phyloP scores from a whole-genome alignment of 2,113 vertebrate genomes.

The Proterorhinus semilunaris region DNA sequence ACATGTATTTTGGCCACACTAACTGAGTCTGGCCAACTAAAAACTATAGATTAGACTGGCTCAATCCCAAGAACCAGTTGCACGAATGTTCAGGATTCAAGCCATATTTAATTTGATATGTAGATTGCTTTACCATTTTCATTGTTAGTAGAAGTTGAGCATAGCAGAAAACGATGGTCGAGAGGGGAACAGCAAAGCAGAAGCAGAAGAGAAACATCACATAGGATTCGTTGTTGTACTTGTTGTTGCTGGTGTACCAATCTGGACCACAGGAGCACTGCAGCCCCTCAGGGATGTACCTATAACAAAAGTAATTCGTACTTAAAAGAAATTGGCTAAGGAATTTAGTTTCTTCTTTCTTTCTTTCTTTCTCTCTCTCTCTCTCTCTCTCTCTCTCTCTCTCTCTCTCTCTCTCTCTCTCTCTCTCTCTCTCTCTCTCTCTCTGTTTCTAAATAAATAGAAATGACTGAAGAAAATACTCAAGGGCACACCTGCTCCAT shows the following conservation, averaged over 20 bases:
- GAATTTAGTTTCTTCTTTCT: too few species aligned
- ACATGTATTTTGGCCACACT: too few species aligned
- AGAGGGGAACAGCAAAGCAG: slow-evolving; percentile 74
- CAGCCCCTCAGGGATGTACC: slow-evolving; percentile 79
- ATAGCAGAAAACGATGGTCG: slow-evolving; percentile 73
- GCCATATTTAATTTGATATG: not conserved
- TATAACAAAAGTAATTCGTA: slow-evolving; percentile 23
- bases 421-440: too few species aligned
- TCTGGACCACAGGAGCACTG: slow-evolving; percentile 79
- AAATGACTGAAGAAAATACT: not conserved
- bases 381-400: too few species aligned
- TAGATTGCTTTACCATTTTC: slow-evolving; percentile 64
- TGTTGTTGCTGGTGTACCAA: slow-evolving; percentile 78
- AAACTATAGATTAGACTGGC: too few species aligned
- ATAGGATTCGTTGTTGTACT: slow-evolving; percentile 79
- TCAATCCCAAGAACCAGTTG: too few species aligned
- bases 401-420: too few species aligned
- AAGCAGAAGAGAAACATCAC: slow-evolving; percentile 78
- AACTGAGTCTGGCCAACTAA: too few species aligned
- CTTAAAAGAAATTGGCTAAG: too few species aligned
- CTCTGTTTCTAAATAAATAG: too few species aligned
- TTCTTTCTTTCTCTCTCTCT: too few species aligned
- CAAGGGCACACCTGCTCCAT: slow-evolving; percentile 71
- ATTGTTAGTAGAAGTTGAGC: slow-evolving; percentile 72
- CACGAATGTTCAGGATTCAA: not conserved